Percentiles rank a stretch among this genome's conserved stretches.
These are phyloP conservation scores for Melanerpes formicivorus DNA, from an alignment of 2,113 vertebrate species.

Conservation along the genomic window DNA sequence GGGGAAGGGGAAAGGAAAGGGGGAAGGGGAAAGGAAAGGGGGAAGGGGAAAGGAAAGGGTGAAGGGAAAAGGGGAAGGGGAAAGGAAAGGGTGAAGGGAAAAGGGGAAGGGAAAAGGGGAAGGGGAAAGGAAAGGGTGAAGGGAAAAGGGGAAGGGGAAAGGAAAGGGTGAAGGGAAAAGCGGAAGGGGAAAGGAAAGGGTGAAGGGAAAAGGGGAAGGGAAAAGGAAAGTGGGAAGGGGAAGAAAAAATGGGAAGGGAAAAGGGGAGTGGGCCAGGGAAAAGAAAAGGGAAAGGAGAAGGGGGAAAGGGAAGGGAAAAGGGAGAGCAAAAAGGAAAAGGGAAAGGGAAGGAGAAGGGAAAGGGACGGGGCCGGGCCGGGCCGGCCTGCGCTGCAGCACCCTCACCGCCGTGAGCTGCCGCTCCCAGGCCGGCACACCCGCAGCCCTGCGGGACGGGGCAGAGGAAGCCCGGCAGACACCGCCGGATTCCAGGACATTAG, in stretches of 20 bases:
- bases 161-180: too few relatives aligned
- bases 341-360: too few relatives aligned
- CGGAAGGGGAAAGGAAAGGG: neutral
- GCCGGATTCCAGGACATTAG: slow-evolving; percentile 56
- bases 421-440: neutral
- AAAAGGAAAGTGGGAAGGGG: too few relatives aligned
- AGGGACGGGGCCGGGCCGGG: neutral
- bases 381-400: neutral
- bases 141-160: neutral
- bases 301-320: accelerated
- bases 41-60: too few relatives aligned
- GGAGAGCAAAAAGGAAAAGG: neutral
- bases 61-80: too few relatives aligned
- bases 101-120: too few relatives aligned
- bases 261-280: neutral
- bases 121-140: neutral
- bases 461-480: slow-evolving; percentile 38
- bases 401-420: neutral
- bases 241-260: neutral
- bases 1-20: too few relatives aligned
- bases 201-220: neutral
- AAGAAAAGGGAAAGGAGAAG: neutral
- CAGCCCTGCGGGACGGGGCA: neutral
- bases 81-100: neutral
- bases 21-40: too few relatives aligned